A percentile compares a stretch with the other conserved stretches of the same genome.
phyloP scores from a whole-genome alignment of 2,113 vertebrate genomes.

The Dromaius novaehollandiae region DNA sequence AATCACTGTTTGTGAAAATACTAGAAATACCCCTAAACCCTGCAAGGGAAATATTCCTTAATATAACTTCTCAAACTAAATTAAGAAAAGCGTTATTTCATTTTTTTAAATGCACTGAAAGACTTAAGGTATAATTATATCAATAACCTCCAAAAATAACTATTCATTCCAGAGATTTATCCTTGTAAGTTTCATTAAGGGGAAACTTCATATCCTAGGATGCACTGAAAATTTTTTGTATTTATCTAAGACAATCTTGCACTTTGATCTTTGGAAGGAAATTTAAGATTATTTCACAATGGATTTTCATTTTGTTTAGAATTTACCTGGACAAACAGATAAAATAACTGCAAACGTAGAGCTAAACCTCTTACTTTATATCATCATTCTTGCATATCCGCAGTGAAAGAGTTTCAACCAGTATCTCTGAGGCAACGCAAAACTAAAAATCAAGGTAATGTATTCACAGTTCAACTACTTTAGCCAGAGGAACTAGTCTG shows the following conservation, averaged over 20 bases:
- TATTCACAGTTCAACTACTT: neutral
- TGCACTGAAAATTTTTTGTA: neutral
- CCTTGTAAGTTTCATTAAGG: neutral
- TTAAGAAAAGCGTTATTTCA: neutral
- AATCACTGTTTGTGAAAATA: neutral
- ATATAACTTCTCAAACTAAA: neutral
- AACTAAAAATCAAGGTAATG: neutral
- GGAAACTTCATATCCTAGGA: neutral
- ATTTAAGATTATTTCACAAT: neutral
- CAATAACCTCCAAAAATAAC: neutral
- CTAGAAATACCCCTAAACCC: neutral
- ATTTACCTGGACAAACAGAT: neutral
- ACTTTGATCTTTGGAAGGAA: neutral
- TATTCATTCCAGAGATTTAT: neutral
- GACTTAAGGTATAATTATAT: fast-evolving
- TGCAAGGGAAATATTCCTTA: neutral
- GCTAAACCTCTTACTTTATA: neutral
- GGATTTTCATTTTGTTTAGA: neutral
- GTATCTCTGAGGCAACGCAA: neutral
- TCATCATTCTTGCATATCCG: neutral
- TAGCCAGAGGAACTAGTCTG: neutral
- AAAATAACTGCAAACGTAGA: neutral
- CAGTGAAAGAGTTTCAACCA: neutral
- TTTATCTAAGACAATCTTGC: neutral
- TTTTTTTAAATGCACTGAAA: neutral